phyloP scores from a whole-genome alignment of 2,113 vertebrate species.

The Pseudopipra pipra region DNA sequence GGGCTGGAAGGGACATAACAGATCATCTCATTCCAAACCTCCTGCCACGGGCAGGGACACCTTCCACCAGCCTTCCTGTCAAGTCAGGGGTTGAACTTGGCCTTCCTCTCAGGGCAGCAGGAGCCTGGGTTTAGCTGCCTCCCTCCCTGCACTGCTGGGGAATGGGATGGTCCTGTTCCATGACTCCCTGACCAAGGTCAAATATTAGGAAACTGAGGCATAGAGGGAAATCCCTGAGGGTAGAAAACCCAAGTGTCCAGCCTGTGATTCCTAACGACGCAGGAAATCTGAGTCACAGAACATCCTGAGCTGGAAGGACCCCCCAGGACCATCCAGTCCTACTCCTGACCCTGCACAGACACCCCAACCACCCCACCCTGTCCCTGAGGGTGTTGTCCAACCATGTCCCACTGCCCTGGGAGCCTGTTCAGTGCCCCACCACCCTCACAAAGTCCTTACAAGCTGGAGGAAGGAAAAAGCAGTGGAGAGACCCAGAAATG shows the following conservation, averaged over 20 bases:
- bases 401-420: not conserved
- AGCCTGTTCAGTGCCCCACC: not conserved
- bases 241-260: not conserved
- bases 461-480: not conserved
- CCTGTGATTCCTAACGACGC: not conserved
- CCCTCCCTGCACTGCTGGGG: not conserved
- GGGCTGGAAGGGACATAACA: not conserved
- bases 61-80: not conserved
- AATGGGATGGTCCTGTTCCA: rapidly evolving
- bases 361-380: not conserved
- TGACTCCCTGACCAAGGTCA: not conserved
- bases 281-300: not conserved
- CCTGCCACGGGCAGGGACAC: too few relatives aligned
- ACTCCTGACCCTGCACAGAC: not conserved
- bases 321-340: not conserved
- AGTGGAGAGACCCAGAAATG: not conserved
- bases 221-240: not conserved
- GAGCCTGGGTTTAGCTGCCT: not conserved
- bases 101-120: not conserved
- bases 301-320: not conserved
- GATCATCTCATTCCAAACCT: not conserved
- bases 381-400: not conserved
- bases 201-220: not conserved
- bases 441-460: not conserved
- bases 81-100: not conserved